Base-by-base conservation (phyloP, 2,888 invertebrate genomes). In the Brenthis daphne region DNA sequence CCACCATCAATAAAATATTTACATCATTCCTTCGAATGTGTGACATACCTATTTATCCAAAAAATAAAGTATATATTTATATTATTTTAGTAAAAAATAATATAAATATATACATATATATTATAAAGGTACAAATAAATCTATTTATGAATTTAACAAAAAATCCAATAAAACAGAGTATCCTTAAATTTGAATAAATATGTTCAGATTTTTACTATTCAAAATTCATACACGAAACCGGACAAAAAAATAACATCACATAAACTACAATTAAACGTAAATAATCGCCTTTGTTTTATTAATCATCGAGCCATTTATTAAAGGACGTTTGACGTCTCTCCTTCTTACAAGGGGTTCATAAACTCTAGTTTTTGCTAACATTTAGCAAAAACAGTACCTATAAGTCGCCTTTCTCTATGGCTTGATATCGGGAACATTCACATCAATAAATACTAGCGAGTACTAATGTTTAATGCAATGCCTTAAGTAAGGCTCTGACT, bases 401-500 rank as follows among this genome's bases (percentile, higher is more conserved):
- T 70, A 68, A 68, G 65, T 70, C 65, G 66, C 56, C 37, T 63
- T 53, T 54, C 61, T 69, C 64, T 73, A 67, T 73, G 67, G 68
- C 71, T 61, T 72, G 70, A 72, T 72, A 72, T 72, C 70, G 48
- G 51, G 60, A 70, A 60, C 70, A 66, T 68, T 68, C 68, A 69
- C 74, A 75, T 73, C 74, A 73, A 75, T 76, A 74, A 74, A 74
- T 74, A 73, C 73, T 69, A 69, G 65, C 56, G 57, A 67, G 67
- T 65, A 65, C 74, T 76, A 71, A 76, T 75, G 76, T 76, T 73
- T 76, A 73, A 75, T 75, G 76, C 75, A 72, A 70, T 53, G 53
- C 63, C 20, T 60, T 47, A 58, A 48, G 64, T 70, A 67, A 73
- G 66, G 73, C 29, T 43, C 13, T 24, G 50, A 20, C 43, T 68